These are phyloP conservation scores for Gymnodraco acuticeps DNA, from an alignment of 2,797 vertebrate species.

Conservation along the genomic window DNA sequence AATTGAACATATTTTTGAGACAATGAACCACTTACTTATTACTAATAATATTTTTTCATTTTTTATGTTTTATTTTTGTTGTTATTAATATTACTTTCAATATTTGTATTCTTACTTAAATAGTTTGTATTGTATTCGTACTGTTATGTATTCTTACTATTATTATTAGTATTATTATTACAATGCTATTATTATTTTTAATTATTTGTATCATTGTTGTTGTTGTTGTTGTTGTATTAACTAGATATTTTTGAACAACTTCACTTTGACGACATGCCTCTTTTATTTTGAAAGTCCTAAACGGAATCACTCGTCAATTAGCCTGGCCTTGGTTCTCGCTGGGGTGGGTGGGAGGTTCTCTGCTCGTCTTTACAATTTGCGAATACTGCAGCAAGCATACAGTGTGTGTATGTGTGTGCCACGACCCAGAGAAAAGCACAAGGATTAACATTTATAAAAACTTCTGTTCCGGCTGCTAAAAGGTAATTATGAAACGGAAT, in stretches of 20 bases:
- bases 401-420: constrained; percentile 26
- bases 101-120: too few species aligned
- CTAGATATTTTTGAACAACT: background rate
- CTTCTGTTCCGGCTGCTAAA: constrained; percentile 41
- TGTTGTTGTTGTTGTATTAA: background rate
- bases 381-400: constrained; percentile 76
- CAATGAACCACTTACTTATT: background rate
- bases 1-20: background rate
- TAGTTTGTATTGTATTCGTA: too few species aligned
- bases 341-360: constrained; percentile 69
- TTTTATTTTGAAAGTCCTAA: constrained; percentile 51
- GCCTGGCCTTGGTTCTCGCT: background rate
- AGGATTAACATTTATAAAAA: constrained; percentile 35
- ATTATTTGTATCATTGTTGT: background rate
- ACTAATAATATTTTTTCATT: too few species aligned
- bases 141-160: too few species aligned
- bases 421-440: constrained; percentile 43
- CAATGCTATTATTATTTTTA: background rate
- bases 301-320: background rate
- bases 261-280: background rate
- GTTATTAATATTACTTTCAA: too few species aligned
- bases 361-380: constrained; percentile 64
- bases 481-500: constrained; percentile 58
- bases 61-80: too few species aligned
- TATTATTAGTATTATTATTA: background rate